Percentiles rank a stretch among this genome's conserved stretches.
These are phyloP conservation scores for Pterocles orientalis DNA, from an alignment of 2,113 vertebrate genomes.

Conservation along the genomic window DNA sequence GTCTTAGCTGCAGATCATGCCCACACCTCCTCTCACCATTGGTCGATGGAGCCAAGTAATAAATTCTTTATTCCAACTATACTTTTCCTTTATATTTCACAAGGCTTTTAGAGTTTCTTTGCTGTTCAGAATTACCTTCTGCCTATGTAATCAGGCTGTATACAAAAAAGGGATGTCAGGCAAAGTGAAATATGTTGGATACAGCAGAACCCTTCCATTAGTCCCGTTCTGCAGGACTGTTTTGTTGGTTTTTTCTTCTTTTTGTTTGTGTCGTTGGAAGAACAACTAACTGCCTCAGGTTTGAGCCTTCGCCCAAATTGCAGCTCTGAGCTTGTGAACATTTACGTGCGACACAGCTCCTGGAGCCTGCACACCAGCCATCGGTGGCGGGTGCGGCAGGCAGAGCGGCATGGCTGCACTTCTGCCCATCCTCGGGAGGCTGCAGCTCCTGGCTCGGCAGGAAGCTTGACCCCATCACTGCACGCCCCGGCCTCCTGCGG, in stretches of 20 bases:
- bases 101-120: background rate
- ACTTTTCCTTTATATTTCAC: background rate
- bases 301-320: background rate
- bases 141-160: background rate
- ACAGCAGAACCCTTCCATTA: background rate
- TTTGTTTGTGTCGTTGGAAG: background rate
- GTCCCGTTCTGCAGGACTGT: background rate
- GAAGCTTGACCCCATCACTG: background rate
- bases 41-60: background rate
- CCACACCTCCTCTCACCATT: background rate
- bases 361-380: accelerated
- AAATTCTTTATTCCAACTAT: background rate
- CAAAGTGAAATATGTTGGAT: background rate
- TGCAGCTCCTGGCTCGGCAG: background rate
- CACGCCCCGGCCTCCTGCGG: background rate
- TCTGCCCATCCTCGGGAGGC: background rate
- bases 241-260: background rate
- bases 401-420: background rate
- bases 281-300: background rate
- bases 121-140: background rate
- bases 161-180: background rate
- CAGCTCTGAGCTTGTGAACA: background rate
- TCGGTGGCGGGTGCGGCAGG: accelerated
- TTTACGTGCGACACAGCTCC: accelerated
- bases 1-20: background rate